phyloP scores from a whole-genome alignment of 1,140 invertebrate genomes.

The Scaptomyza pallida region DNA sequence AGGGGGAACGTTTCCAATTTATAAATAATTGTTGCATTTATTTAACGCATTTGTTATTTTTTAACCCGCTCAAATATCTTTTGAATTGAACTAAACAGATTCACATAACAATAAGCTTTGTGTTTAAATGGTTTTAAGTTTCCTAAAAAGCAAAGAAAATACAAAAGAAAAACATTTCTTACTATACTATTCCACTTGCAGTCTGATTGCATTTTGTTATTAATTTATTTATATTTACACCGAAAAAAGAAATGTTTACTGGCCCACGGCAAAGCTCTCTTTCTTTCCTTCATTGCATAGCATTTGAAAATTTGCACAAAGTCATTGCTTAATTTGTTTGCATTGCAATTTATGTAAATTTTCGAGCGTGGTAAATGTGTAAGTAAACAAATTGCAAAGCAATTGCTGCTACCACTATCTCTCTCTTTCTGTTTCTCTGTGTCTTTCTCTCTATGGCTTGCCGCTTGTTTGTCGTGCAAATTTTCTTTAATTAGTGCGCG shows the following conservation, averaged over 20 bases:
- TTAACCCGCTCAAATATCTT: no score
- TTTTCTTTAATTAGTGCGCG: conserved; percentile 68
- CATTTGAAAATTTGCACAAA: background rate
- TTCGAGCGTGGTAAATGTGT: conserved; percentile 27
- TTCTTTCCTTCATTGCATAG: no score
- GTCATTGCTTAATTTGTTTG: conserved; percentile 49
- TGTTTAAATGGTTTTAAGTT: no score
- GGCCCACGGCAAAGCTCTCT: background rate
- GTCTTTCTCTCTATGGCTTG: background rate
- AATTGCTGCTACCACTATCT: background rate
- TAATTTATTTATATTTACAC: background rate
- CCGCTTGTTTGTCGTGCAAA: conserved; percentile 47
- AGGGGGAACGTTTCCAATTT: no score
- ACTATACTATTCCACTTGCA: no score
- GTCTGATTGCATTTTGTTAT: background rate
- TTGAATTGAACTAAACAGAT: no score
- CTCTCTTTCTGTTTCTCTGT: background rate
- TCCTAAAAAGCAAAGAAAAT: no score
- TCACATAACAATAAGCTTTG: no score
- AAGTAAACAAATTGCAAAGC: conserved; percentile 32
- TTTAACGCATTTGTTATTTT: no score
- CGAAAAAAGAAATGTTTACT: background rate
- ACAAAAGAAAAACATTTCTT: no score
- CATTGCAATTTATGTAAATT: conserved; percentile 58
- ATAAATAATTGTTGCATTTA: no score